Percentiles rank a stretch among this genome's conserved stretches.
Evolutionary conservation across 2,888 invertebrate genomes (phyloP).

Genomic region (Tromatobia lineatoria): DNA sequence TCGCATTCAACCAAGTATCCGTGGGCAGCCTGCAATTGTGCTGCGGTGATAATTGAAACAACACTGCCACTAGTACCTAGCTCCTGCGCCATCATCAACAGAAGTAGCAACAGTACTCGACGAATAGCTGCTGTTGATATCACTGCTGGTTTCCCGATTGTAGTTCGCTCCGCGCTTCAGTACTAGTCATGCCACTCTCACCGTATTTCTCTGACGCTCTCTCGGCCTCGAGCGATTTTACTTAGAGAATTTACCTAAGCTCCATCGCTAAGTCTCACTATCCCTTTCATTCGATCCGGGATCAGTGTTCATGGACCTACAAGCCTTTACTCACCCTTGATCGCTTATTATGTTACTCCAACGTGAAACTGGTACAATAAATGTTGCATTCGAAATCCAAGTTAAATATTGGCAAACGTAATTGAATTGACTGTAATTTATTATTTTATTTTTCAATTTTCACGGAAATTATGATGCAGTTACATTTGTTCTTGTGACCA

Average conservation of each 20-base stretch:
- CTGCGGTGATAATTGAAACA: constrained; percentile 77
- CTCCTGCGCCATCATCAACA: constrained; percentile 24
- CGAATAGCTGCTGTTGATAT: background rate
- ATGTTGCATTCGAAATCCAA: background rate
- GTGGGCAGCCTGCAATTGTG: constrained; percentile 74
- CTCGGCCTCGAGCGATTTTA: constrained; percentile 10
- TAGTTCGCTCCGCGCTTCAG: constrained; percentile 10
- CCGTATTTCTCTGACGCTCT: background rate
- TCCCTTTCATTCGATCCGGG: constrained; percentile 1
- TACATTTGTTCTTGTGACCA: too few relatives aligned
- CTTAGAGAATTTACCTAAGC: constrained; percentile 45
- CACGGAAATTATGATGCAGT: too few relatives aligned
- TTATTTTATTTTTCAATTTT: too few relatives aligned
- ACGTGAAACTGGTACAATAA: background rate
- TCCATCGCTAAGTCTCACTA: background rate
- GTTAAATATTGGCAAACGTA: too few relatives aligned
- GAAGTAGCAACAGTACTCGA: constrained; percentile 55
- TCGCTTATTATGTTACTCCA: background rate
- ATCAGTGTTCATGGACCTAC: background rate
- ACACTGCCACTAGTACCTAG: constrained; percentile 66
- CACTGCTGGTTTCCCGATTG: constrained; percentile 24
- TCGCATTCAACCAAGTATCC: constrained; percentile 74
- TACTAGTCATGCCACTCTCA: background rate
- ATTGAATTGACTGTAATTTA: too few relatives aligned
- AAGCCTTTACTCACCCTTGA: background rate